Evolutionary conservation across 2,888 invertebrate genomes (phyloP).

Genomic region (Drosophila heteroneura): DNA sequence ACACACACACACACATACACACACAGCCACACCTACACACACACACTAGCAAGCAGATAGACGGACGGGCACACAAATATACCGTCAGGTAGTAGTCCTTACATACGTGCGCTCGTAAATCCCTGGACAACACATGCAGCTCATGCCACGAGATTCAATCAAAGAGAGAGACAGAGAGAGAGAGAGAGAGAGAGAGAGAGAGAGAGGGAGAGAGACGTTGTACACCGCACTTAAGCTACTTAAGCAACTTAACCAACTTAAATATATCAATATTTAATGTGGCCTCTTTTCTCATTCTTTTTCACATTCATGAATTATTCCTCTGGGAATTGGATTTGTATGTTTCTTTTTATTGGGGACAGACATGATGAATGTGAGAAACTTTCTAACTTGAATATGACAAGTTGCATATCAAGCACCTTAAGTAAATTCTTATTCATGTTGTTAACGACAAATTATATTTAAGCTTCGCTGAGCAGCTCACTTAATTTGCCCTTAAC

Average conservation of each 20-base stretch:
- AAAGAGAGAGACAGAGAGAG: constrained; percentile 4
- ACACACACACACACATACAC: not conserved
- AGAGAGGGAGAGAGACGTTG: constrained; percentile 9
- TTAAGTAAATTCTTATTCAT: constrained; percentile 3
- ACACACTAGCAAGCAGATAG: not conserved
- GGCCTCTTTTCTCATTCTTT: constrained; percentile 1
- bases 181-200: not conserved
- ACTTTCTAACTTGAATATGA: constrained; percentile 20
- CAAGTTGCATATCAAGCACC: constrained; percentile 11
- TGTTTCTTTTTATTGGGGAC: constrained; percentile 1
- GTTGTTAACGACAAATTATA: constrained; percentile 10
- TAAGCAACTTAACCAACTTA: constrained; percentile 51
- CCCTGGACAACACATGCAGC: constrained; percentile 25
- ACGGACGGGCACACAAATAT: constrained; percentile 1
- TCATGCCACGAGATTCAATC: constrained; percentile 44
- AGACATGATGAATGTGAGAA: not conserved
- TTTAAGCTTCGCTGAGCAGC: constrained; percentile 1
- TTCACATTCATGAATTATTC: constrained; percentile 39
- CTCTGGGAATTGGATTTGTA: constrained; percentile 14
- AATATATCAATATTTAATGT: constrained; percentile 63
- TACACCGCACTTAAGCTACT: constrained; percentile 51
- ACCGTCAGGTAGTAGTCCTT: constrained; percentile 19
- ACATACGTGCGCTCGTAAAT: constrained; percentile 43
- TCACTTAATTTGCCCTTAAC: constrained; percentile 12
- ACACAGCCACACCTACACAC: not conserved